Evolutionary conservation across 2,113 vertebrate genomes (phyloP), one percentile per base, ranked within the genome.

Genomic region (Myiozetetes cayanensis): DNA sequence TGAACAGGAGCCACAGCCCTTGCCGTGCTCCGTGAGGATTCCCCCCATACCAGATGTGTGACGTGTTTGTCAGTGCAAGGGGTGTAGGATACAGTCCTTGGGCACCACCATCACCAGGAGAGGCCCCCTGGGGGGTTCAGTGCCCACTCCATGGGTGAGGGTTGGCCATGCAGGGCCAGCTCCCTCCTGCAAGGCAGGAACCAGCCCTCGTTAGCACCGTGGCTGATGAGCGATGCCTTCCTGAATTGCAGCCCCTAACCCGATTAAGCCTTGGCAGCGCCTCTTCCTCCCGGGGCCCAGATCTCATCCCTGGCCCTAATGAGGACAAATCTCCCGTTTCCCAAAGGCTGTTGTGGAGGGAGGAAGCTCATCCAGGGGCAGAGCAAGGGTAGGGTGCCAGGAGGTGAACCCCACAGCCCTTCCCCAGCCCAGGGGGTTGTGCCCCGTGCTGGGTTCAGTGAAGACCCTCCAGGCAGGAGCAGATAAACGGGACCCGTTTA

Each of bases 201-300:
- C 88, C 80, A 79, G 50, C 50, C 39, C 86, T 89, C 4, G 20
- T 92, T 86, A 66, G 79, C 24, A 11, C 31, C 0, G 2, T 0
- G 2, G 17, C 53, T 66, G 74, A 47, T 78, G 92, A 90, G 50
- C 14, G 2, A 93, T 90, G 75, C 71, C 44, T 97, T 97, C 96
- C 96, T 94, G 87, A 90, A 77, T 59, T 87, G 71, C 85, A 87
- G 87, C 71, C 78, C 82, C 71, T 94, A 95, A 96, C 89, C 28
- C 6, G 27, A 96, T 96, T 96, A 95, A 74, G 35, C 28, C 71
- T 79, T 23, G 65, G 82, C 82, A 94, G 67, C 0, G 16, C n/a
- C 43, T 86, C 76, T 50, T 91, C 84, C 76, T 68, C 61, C 46
- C 5, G 0, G 2, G 25, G 47, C 39, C 53, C 63, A 47, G 24